Conservation (phyloP, 92 coral and sea anemone species). For the Muricea muricata region DNA sequence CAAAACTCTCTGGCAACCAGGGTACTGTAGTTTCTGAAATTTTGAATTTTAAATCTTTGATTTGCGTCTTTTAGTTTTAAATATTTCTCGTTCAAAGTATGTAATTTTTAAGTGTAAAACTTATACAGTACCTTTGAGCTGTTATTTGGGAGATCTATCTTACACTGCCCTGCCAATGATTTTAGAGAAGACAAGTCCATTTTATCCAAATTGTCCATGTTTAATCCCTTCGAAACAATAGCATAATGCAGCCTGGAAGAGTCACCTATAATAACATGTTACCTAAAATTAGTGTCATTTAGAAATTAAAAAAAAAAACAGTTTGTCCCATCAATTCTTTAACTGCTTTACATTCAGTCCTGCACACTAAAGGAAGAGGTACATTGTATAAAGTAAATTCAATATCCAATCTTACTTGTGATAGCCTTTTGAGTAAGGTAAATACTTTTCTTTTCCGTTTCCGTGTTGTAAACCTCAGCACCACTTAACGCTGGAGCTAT, state of each 20-base stretch:
- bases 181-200: not conserved
- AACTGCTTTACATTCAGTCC: not conserved
- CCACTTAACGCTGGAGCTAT: conserved; percentile 22
- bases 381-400: not conserved
- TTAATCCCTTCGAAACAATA: not conserved
- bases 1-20: too few relatives aligned
- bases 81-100: not conserved
- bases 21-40: too few relatives aligned
- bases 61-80: too few relatives aligned
- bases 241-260: not conserved
- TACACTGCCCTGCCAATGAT: not conserved
- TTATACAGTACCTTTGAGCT: not conserved
- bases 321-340: not conserved
- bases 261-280: not conserved
- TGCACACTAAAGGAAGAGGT: not conserved
- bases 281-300: too few relatives aligned
- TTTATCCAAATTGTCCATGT: not conserved
- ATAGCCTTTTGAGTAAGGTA: not conserved
- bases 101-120: not conserved
- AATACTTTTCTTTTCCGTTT: conserved; percentile 22
- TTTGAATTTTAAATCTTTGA: too few relatives aligned
- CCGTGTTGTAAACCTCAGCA: not conserved
- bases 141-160: not conserved
- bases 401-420: not conserved
- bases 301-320: not conserved